Conservation (phyloP, 2,797 vertebrate species). For the Pempheris klunzingeri region DNA sequence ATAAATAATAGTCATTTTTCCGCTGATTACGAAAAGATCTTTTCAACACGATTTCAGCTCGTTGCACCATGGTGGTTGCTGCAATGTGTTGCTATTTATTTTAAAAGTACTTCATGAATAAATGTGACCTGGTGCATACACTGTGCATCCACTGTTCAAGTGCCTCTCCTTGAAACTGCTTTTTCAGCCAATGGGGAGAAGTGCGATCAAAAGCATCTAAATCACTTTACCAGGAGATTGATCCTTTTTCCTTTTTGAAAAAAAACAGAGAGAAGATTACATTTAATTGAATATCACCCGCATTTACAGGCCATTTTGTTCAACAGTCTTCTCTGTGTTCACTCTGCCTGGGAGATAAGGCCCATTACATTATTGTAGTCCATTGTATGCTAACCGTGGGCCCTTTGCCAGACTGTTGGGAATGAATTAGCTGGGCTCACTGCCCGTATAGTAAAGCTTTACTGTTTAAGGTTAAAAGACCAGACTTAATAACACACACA, state of each 20-base stretch:
- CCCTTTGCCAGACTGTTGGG: slow-evolving; percentile 74
- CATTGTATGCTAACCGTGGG: slow-evolving; percentile 76
- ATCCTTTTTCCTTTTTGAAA: too few species aligned
- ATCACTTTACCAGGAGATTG: slow-evolving; percentile 76
- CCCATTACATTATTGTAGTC: slow-evolving; percentile 83
- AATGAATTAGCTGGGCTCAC: slow-evolving; percentile 81
- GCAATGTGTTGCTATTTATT: slow-evolving; percentile 34
- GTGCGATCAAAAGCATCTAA: slow-evolving; percentile 75
- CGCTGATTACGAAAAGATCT: slow-evolving; percentile 34
- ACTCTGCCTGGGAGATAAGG: slow-evolving; percentile 78
- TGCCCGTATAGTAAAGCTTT: slow-evolving; percentile 72
- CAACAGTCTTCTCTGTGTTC: slow-evolving; percentile 70
- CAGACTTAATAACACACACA: slow-evolving; percentile 53
- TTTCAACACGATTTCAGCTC: slow-evolving; percentile 5
- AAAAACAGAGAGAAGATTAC: slow-evolving; percentile 73
- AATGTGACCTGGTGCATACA: slow-evolving; percentile 15
- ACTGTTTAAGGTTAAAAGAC: slow-evolving; percentile 75
- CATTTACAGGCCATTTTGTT: slow-evolving; percentile 82
- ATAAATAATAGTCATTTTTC: slow-evolving; percentile 44
- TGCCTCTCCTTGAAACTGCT: slow-evolving; percentile 51
- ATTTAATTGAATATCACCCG: slow-evolving; percentile 80
- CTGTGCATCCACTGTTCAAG: slow-evolving; percentile 35
- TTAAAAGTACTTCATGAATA: slow-evolving; percentile 40
- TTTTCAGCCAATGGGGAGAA: slow-evolving; percentile 56
- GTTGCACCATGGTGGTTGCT: not conserved